These are phyloP conservation scores for Anaspis maculata DNA, from an alignment of 2,888 invertebrate species.

Conservation along the genomic window DNA sequence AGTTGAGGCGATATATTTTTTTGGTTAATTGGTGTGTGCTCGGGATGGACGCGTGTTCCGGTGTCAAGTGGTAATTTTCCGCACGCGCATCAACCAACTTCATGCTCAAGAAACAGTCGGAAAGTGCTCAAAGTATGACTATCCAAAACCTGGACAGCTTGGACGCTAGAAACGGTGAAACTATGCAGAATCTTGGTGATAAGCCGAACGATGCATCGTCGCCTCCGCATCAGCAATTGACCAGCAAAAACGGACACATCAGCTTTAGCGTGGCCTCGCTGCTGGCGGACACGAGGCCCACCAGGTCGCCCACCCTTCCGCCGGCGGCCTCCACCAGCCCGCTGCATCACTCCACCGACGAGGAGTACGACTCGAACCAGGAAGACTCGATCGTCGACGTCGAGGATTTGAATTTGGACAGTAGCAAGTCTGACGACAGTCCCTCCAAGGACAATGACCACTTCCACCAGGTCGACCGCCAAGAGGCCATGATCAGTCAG, in stretches of 20 bases:
- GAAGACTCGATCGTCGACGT: slow-evolving; percentile 69
- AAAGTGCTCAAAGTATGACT: slow-evolving; percentile 56
- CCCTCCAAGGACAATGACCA: slow-evolving; percentile 34
- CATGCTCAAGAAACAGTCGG: slow-evolving; percentile 56
- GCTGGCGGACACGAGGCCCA: slow-evolving; percentile 69
- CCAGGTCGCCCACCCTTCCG: slow-evolving; percentile 44
- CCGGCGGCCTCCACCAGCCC: slow-evolving; percentile 36
- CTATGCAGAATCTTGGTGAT: slow-evolving; percentile 40
- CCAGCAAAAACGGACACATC: slow-evolving; percentile 55
- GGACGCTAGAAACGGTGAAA: slow-evolving; percentile 35
- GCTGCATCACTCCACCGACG: slow-evolving; percentile 46
- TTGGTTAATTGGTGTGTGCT: slow-evolving; percentile 2
- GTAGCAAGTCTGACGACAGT: slow-evolving; percentile 28
- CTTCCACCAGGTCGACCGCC: slow-evolving; percentile 21
- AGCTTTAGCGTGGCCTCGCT: slow-evolving; percentile 86
- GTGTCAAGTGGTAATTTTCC: background rate
- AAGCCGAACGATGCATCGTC: slow-evolving; percentile 29
- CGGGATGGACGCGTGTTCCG: too few species aligned
- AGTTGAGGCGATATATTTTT: too few species aligned
- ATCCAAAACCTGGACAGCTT: slow-evolving; percentile 49
- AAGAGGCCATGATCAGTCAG: slow-evolving; percentile 40
- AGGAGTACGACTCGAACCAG: slow-evolving; percentile 62
- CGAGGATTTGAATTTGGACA: slow-evolving; percentile 63
- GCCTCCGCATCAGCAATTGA: slow-evolving; percentile 25
- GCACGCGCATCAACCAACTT: too few species aligned